phyloP scores from a whole-genome alignment of 2,797 vertebrate genomes.

The Picus viridis region DNA sequence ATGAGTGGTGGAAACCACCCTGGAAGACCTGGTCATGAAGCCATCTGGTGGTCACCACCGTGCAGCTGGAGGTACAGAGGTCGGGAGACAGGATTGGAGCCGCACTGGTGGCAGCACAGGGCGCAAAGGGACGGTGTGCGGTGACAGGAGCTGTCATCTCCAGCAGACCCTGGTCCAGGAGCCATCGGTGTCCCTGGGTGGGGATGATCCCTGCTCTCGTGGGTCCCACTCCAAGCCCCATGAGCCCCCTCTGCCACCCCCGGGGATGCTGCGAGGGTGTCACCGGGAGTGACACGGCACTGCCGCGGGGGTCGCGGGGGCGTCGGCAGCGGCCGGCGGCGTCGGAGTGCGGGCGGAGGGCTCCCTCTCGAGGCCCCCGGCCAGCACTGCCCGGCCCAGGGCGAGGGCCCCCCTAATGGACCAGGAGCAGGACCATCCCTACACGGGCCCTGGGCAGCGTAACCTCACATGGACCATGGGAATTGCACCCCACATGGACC shows the following conservation, averaged over 20 bases:
- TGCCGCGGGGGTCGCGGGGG: not conserved
- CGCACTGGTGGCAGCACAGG: not conserved
- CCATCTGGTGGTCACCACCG: rapidly evolving
- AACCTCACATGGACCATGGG: too few species aligned
- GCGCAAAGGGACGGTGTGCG: rapidly evolving
- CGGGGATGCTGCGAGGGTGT: not conserved
- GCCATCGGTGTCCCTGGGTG: not conserved
- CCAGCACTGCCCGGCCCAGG: not conserved
- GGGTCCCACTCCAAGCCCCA: not conserved
- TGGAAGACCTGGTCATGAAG: not conserved
- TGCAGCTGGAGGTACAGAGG: not conserved
- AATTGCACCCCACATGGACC: too few species aligned
- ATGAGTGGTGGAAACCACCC: not conserved
- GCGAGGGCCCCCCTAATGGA: not conserved
- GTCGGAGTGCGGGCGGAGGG: not conserved
- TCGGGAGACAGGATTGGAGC: rapidly evolving
- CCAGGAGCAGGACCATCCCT: not conserved
- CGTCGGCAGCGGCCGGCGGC: not conserved
- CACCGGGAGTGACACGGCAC: not conserved
- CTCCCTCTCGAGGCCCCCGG: slow-evolving; percentile 52
- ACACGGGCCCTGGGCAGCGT: too few species aligned
- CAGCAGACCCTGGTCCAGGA: rapidly evolving
- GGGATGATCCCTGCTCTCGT: rapidly evolving
- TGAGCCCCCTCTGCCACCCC: rapidly evolving
- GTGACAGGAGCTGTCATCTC: not conserved